Base-by-base conservation (phyloP, 2,113 vertebrate genomes). In the Lasiurus borealis region DNA sequence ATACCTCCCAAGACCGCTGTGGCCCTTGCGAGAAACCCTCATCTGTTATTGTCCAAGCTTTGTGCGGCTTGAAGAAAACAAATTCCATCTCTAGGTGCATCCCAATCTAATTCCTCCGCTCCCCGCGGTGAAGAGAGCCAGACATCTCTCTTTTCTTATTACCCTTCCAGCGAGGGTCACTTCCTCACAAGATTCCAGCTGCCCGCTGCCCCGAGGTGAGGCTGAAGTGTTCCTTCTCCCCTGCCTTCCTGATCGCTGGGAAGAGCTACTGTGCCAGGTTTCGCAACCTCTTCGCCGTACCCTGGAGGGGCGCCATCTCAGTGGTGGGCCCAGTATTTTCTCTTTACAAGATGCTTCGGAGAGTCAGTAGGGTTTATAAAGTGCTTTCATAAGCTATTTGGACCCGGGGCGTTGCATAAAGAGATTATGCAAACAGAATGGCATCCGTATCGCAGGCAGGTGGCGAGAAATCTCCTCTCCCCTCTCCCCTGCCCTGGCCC, bases 331-430 rank as follows among this genome's bases (percentile, higher is more conserved):
- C 40, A 40, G n/a, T 68, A 86, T 85, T 97, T 91, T 91, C 36
- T 91, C 75, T 71, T n/a, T 97, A 83, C 50, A 83, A 54, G 81
- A 36, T 69, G 81, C 57, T 96, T 95, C 91, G 73, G 77, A 66
- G 73, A 84, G 62, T 82, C 92, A 85, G 89, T 91, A 36, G 93
- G 93, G 75, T 94, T 95, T 95, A 72, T 48, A 95, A 97, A 96
- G 73, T 91, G 88, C 90, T 95, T 96, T 96, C n/a, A 40, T n/a
- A 86, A 93, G 97, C 93, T 83, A 34, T 85, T 93, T 97, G 91
- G 87, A 83, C 92, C 40, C 0, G 48, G 91, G 77, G 85, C 85
- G 64, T 88, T 95, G 81, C 85, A 96, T 96, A 97, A 97, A 93
- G 66, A 90, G 88, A 93, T 96, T 93, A 94, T 91, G 62, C 82